phyloP scores from a whole-genome alignment of 2,888 invertebrate genomes.

The Syrphus vitripennis region DNA sequence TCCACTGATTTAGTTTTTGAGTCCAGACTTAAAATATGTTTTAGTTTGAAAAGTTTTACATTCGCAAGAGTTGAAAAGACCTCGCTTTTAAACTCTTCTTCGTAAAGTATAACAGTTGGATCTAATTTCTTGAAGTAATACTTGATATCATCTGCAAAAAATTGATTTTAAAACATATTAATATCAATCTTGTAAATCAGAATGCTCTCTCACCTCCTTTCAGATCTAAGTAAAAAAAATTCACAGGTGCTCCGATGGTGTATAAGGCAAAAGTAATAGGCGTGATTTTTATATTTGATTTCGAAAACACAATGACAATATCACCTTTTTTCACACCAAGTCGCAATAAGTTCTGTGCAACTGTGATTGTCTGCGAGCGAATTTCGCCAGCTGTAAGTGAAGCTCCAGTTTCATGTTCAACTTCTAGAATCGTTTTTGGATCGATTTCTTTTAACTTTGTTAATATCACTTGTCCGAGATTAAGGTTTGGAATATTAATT shows the following conservation, averaged over 20 bases:
- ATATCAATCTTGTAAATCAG: not conserved
- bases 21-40: slow-evolving; percentile 23
- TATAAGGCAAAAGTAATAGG: slow-evolving; percentile 67
- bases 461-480: not conserved
- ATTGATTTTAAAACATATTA: not conserved
- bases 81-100: slow-evolving; percentile 40
- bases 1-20: not conserved
- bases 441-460: not conserved
- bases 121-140: slow-evolving; percentile 37
- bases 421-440: slow-evolving; percentile 41
- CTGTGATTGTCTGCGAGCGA: slow-evolving; percentile 40
- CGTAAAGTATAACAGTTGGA: slow-evolving; percentile 68
- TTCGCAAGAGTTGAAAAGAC: slow-evolving; percentile 34
- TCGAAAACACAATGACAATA: slow-evolving; percentile 64
- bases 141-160: slow-evolving; percentile 54
- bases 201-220: slow-evolving; percentile 53
- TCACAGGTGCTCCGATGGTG: slow-evolving; percentile 63
- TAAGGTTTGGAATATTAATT: not conserved
- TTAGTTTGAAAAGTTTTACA: slow-evolving; percentile 24
- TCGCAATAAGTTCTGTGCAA: slow-evolving; percentile 38
- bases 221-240: slow-evolving; percentile 70
- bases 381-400: slow-evolving; percentile 35
- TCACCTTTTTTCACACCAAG: slow-evolving; percentile 66
- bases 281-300: slow-evolving; percentile 49
- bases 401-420: slow-evolving; percentile 42